These are phyloP conservation scores for Urosaurus nigricauda DNA, from an alignment of 2,797 vertebrate species.

Conservation along the genomic window DNA sequence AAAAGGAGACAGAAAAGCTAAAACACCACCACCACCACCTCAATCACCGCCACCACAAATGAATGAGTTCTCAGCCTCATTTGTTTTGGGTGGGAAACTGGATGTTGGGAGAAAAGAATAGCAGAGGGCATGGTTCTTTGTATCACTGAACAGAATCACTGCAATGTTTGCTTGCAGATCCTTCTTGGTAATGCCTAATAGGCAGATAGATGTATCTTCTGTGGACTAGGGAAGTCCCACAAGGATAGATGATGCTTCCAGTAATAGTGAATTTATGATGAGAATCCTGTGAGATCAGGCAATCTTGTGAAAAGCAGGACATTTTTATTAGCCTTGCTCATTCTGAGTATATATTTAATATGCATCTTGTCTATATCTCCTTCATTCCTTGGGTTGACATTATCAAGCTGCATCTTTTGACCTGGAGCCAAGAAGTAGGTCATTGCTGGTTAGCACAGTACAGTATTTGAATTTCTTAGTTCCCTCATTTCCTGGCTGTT, in stretches of 20 bases:
- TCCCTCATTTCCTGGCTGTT: neutral
- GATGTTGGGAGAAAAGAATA: neutral
- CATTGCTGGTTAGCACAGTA: neutral
- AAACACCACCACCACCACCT: no score
- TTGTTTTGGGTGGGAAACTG: neutral
- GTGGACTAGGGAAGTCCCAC: neutral
- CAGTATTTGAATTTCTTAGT: slow-evolving; percentile 29
- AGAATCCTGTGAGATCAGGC: neutral
- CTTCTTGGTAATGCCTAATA: neutral
- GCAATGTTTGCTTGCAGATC: neutral
- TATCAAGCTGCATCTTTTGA: neutral
- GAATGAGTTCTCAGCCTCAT: no score
- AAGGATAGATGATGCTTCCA: neutral
- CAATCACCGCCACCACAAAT: no score
- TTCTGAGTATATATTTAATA: neutral
- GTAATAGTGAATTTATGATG: slow-evolving; percentile 19
- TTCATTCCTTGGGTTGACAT: neutral
- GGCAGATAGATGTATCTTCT: neutral
- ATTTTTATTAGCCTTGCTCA: neutral
- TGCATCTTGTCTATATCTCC: neutral
- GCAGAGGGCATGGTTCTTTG: neutral
- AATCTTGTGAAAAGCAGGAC: neutral
- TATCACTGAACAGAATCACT: neutral
- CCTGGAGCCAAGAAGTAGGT: neutral
- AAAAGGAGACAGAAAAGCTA: no score